These are phyloP conservation scores for Diorhabda carinulata DNA, from an alignment of 1,140 invertebrate species.

Conservation along the genomic window DNA sequence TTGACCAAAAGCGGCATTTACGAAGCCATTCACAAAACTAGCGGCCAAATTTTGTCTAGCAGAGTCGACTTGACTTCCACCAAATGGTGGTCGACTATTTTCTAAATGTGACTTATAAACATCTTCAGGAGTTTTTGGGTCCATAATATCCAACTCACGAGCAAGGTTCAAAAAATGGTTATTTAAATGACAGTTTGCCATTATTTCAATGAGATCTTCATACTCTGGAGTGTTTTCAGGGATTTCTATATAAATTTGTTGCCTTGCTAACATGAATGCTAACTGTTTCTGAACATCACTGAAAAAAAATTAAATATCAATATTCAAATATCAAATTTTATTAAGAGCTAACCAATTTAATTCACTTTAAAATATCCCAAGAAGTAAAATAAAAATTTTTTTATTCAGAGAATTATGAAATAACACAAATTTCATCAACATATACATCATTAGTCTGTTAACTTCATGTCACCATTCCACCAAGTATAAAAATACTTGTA, in stretches of 20 bases:
- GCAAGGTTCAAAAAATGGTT: conserved; percentile 94
- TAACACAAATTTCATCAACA: too few relatives aligned
- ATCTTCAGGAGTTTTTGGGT: conserved; percentile 98
- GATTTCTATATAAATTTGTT: conserved; percentile 86
- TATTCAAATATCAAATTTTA: neutral
- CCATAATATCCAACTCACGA: conserved; percentile 98
- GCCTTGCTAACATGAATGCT: conserved; percentile 94
- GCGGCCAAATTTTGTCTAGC: conserved; percentile 95
- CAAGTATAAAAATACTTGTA: too few relatives aligned
- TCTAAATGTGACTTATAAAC: conserved; percentile 99
- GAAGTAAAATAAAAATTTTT: too few relatives aligned
- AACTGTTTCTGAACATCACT: conserved; percentile 91
- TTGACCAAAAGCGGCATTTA: conserved; percentile 96
- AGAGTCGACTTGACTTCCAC: conserved; percentile 86
- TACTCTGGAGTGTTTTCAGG: conserved; percentile 67
- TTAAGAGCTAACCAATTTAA: too few relatives aligned
- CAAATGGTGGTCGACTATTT: conserved; percentile 78
- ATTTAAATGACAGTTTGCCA: conserved; percentile 95
- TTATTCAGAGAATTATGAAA: too few relatives aligned
- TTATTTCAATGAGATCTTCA: conserved; percentile 92
- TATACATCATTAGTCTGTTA: too few relatives aligned
- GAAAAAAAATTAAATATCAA: conserved; percentile 18
- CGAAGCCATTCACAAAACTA: conserved; percentile 98
- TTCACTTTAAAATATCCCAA: too few relatives aligned
- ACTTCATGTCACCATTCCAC: too few relatives aligned